A percentile compares a stretch with the other conserved stretches of the same genome.
Conservation (phyloP, 1,140 invertebrate genomes). For the Drosophila triauraria region DNA sequence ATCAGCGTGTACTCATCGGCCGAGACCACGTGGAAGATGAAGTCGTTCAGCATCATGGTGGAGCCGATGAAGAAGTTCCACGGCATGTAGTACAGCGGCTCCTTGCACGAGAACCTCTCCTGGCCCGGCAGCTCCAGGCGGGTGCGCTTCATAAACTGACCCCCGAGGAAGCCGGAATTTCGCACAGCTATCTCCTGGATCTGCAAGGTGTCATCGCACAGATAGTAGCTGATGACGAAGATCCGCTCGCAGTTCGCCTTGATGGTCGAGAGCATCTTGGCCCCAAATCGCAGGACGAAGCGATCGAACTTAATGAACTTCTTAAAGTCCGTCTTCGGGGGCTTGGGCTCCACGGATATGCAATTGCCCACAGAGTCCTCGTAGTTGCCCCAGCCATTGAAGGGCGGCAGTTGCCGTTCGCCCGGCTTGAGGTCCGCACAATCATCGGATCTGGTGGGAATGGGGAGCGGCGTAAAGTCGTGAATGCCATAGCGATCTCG, state of each 20-base stretch:
- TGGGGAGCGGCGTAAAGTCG: constrained; percentile 88
- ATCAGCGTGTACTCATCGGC: constrained; percentile 94
- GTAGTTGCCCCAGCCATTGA: constrained; percentile 94
- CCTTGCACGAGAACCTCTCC: constrained; percentile 88
- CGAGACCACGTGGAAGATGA: constrained; percentile 90
- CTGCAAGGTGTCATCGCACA: constrained; percentile 93
- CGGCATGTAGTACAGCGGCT: constrained; percentile 90
- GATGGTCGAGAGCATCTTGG: constrained; percentile 90
- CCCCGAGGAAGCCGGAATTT: constrained; percentile 91
- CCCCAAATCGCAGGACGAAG: constrained; percentile 91
- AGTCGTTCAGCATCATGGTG: constrained; percentile 90
- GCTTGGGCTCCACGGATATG: constrained; percentile 90
- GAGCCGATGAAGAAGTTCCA: constrained; percentile 93
- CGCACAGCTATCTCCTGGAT: constrained; percentile 91
- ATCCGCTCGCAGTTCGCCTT: constrained; percentile 89
- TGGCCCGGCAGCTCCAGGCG: constrained; percentile 91
- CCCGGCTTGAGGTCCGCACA: constrained; percentile 59
- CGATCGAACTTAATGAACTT: constrained; percentile 93
- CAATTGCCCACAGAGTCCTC: constrained; percentile 95
- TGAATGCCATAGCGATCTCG: constrained; percentile 87
- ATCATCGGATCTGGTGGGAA: constrained; percentile 82
- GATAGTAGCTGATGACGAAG: constrained; percentile 93
- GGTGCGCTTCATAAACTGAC: constrained; percentile 89
- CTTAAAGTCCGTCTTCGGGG: constrained; percentile 91
- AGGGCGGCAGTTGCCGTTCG: constrained; percentile 90